Evolutionary conservation across 2,797 vertebrate species (phyloP).

Genomic region (Galagoides demidoff): DNA sequence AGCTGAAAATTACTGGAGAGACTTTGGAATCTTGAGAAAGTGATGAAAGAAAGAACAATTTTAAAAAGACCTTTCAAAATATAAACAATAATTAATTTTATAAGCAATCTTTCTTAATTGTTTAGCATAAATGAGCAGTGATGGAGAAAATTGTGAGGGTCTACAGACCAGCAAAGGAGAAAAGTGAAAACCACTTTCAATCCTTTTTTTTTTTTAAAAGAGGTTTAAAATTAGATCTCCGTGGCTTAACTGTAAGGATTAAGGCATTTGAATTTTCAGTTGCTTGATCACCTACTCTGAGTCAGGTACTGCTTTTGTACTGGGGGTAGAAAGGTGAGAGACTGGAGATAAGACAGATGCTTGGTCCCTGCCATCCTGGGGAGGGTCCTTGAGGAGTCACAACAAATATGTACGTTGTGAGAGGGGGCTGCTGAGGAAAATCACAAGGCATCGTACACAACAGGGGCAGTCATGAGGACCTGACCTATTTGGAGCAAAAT

Average conservation of each 20-base stretch:
- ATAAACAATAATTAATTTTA: not conserved
- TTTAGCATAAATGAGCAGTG: not conserved
- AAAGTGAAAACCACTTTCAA: not conserved
- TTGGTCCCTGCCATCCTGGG: not conserved
- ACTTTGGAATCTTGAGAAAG: not conserved
- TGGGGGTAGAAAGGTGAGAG: not conserved
- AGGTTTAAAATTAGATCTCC: conserved; percentile 31
- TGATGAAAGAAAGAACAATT: not conserved
- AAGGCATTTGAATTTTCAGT: not conserved
- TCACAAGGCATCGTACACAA: not conserved
- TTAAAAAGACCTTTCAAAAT: not conserved
- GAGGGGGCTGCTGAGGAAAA: conserved; percentile 1
- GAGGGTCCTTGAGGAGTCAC: not conserved
- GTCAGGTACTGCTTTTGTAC: not conserved
- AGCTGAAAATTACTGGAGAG: not conserved
- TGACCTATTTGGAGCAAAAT: not conserved
- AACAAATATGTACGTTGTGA: not conserved
- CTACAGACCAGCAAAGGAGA: not conserved
- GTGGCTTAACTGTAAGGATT: not conserved
- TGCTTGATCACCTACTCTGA: not conserved
- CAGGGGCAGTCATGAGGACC: not conserved
- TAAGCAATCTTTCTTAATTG: conserved; percentile 42
- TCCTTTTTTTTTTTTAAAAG: not conserved
- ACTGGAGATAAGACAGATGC: not conserved
- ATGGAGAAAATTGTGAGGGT: not conserved